Conservation (phyloP, 2,113 vertebrate species). For the Chiloscyllium plagiosum region DNA sequence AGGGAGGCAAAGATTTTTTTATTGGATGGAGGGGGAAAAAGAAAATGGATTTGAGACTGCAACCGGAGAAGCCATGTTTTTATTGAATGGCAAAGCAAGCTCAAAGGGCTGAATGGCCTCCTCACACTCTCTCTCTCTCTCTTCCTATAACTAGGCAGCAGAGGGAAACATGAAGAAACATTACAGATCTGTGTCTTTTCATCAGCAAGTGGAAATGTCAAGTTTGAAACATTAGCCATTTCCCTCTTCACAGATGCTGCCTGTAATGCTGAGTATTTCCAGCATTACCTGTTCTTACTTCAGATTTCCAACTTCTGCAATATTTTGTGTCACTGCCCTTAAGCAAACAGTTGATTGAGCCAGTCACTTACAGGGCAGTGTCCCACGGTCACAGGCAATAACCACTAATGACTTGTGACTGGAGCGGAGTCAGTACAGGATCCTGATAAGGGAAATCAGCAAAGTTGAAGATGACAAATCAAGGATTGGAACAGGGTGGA, state of each 20-base stretch:
- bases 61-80: too few species aligned
- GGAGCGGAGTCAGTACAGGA: neutral
- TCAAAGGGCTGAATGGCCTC: too few species aligned
- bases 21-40: too few species aligned
- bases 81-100: too few species aligned
- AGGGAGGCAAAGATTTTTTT: too few species aligned
- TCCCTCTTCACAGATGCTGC: neutral
- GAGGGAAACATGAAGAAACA: too few species aligned
- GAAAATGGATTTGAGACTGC: too few species aligned
- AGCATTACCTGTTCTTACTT: neutral
- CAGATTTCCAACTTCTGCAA: neutral
- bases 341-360: neutral
- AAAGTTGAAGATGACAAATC: neutral
- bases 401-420: neutral
- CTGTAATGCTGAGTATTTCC: neutral
- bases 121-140: too few species aligned
- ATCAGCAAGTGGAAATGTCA: neutral
- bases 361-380: neutral
- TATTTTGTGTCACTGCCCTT: neutral
- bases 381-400: neutral
- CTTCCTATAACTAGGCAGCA: too few species aligned
- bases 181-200: neutral
- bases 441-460: neutral
- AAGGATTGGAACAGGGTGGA: neutral
- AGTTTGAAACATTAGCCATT: neutral